phyloP scores from a whole-genome alignment of 2,113 vertebrate genomes.

The Callospermophilus lateralis region DNA sequence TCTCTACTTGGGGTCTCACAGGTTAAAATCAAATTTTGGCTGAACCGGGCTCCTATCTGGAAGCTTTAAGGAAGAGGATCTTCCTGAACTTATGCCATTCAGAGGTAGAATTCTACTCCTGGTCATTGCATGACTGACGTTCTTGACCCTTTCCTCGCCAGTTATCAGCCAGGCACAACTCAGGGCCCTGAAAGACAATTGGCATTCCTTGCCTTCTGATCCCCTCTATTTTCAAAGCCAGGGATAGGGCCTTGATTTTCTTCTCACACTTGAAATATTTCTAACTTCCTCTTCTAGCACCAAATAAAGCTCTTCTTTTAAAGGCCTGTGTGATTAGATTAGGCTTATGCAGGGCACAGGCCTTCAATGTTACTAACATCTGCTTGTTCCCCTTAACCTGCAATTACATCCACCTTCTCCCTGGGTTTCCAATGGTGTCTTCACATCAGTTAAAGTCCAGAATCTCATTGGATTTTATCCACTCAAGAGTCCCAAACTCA shows the following conservation, averaged over 20 bases:
- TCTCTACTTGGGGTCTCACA: background rate
- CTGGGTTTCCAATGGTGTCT: background rate
- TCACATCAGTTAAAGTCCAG: background rate
- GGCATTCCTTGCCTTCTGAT: background rate
- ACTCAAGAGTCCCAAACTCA: background rate
- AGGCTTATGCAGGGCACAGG: background rate
- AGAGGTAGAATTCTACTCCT: background rate
- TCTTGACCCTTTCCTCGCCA: background rate
- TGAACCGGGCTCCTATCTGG: background rate
- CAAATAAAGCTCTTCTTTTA: background rate
- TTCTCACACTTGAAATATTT: background rate
- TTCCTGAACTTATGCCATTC: background rate
- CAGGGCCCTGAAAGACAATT: background rate
- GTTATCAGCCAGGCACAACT: background rate
- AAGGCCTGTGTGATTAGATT: background rate
- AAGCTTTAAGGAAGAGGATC: background rate
- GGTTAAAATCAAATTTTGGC: background rate
- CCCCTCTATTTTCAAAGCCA: background rate
- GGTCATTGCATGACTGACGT: background rate
- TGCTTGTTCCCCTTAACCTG: background rate
- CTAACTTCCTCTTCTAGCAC: background rate
- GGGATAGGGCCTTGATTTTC: accelerated
- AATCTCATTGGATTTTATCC: background rate
- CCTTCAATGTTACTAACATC: background rate
- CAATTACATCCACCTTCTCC: background rate